Base-by-base conservation (phyloP, 2,888 invertebrate species). In the Elegia similella region DNA sequence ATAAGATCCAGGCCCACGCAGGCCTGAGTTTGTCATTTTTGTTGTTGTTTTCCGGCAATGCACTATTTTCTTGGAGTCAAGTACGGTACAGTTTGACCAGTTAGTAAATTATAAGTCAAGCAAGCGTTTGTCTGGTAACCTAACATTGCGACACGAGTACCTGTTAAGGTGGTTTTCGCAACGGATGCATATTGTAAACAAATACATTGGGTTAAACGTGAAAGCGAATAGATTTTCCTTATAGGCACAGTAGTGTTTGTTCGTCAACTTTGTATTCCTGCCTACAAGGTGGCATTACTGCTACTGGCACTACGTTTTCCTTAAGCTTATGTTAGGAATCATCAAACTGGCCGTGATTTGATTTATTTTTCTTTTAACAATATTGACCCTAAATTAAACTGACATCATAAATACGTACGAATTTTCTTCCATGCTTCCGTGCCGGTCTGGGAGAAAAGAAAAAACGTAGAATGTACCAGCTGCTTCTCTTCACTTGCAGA, bases 191-290 rank as follows among this genome's bases (percentile, higher is more conserved):
- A 50, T 50, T 50, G 50, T 50, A 50, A 50, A 50, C 50, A 50
- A 50, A 50, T 38, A 38, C 48, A 50, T 13, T 6, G 50, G 50
- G n/a, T 38, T 34, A 15, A 34, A 50, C 50, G 54, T 55, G 54
- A 55, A 55, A 55, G 54, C 44, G 54, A 32, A 55, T 55, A 55
- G 44, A 55, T 55, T 55, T 55, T 55, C 54, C 54, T 55, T 55
- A 16, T 50, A 34, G 16, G 50, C 34, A 23, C 7, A 34, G 16
- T 34, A 12, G 17, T 50, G 13, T 47, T 38, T 38, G 30, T 7
- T 30, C 7, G 47, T 47, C 30, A 30, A 47, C 47, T 47, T 47
- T 47, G 47, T 47, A 47, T 47, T 47, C 47, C 47, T 23, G 12
- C 7, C 38, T 38, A 12, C 38, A 38, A 12, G 8, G 8, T 38